Conservation (phyloP, 2,113 vertebrate genomes). For the Odobenus rosmarus region DNA sequence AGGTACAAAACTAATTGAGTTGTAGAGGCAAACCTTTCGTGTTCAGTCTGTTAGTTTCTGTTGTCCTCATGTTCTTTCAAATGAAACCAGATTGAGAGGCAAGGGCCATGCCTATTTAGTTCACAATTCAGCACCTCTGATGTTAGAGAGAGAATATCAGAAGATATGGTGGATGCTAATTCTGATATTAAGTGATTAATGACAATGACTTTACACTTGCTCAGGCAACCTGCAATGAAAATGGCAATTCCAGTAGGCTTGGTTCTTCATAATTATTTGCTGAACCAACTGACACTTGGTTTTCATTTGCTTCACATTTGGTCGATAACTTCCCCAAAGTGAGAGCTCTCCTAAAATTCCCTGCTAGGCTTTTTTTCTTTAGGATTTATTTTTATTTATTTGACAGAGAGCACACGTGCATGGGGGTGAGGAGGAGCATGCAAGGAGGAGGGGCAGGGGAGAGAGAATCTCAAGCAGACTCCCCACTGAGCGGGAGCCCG, state of each 20-base stretch:
- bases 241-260: background rate
- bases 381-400: background rate
- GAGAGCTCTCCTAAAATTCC: background rate
- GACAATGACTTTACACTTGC: background rate
- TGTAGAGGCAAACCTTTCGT: background rate
- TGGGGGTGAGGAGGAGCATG: background rate
- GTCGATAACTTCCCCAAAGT: background rate
- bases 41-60: background rate
- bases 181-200: background rate
- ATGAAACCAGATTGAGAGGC: background rate
- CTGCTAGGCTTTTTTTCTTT: background rate
- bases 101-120: background rate
- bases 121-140: background rate
- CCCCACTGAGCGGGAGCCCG: background rate
- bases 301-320: background rate
- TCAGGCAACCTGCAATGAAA: background rate
- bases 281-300: background rate
- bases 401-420: background rate
- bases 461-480: background rate
- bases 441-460: background rate
- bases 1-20: background rate
- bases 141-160: background rate
- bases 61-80: background rate
- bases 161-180: background rate
- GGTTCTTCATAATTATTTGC: background rate